Evolutionary conservation across 2,888 invertebrate species (phyloP).

Genomic region (Endotricha flammealis): DNA sequence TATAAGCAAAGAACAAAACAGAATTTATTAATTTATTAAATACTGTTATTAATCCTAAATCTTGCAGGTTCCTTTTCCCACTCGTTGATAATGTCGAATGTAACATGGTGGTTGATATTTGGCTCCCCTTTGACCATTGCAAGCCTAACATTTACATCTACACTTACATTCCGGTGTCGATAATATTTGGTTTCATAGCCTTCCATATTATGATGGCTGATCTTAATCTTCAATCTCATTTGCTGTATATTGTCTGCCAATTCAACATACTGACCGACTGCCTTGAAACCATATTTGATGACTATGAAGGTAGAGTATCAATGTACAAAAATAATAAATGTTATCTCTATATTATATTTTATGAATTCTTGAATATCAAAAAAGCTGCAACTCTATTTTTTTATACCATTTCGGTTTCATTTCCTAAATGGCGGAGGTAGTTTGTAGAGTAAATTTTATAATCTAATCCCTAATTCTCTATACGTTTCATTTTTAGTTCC

Average conservation of each 20-base stretch:
- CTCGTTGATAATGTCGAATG: conserved; percentile 56
- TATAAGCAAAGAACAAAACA: too few relatives aligned
- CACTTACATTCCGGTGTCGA: conserved; percentile 34
- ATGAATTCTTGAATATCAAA: too few relatives aligned
- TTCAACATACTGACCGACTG: conserved; percentile 50
- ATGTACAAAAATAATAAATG: too few relatives aligned
- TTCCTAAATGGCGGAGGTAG: too few relatives aligned
- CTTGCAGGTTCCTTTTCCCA: conserved; percentile 52
- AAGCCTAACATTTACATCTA: conserved; percentile 34
- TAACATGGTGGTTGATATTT: conserved; percentile 46
- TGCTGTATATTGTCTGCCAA: conserved; percentile 58
- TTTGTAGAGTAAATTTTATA: too few relatives aligned
- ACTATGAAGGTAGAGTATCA: conserved; percentile 29
- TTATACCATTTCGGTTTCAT: too few relatives aligned
- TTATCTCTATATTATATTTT: too few relatives aligned
- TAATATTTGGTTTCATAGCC: conserved; percentile 43
- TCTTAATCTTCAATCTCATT: conserved; percentile 49
- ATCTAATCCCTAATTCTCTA: too few relatives aligned
- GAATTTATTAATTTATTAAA: too few relatives aligned
- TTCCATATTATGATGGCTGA: conserved; percentile 60
- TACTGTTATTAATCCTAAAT: neutral
- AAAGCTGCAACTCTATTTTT: too few relatives aligned
- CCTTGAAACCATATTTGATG: conserved; percentile 45
- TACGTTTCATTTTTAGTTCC: too few relatives aligned
- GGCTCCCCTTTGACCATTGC: conserved; percentile 43